A percentile compares a stretch with the other conserved stretches of the same genome.
Evolutionary conservation across 2,888 invertebrate species (phyloP).

Genomic region (Byasa hedistus): DNA sequence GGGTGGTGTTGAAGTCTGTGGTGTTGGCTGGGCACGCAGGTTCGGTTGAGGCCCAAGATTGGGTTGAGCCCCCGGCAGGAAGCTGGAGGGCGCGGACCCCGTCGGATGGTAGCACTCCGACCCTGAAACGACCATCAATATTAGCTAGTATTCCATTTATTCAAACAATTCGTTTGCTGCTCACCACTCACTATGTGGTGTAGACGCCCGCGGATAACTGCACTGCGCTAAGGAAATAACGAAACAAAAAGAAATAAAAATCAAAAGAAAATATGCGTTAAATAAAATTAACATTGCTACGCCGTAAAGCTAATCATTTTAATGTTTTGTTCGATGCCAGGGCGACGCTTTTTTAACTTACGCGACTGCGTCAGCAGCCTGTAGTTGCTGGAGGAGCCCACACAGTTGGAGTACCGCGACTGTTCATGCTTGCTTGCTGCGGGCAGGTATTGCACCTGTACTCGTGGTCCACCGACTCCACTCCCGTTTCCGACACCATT

Average conservation of each 20-base stretch:
- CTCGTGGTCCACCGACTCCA: constrained; percentile 44
- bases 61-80: constrained; percentile 61
- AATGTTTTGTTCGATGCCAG: neutral
- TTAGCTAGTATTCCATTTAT: neutral
- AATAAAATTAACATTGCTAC: neutral
- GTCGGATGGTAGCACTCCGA: constrained; percentile 70
- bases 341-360: constrained; percentile 51
- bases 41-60: constrained; percentile 57
- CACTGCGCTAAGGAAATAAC: constrained; percentile 59
- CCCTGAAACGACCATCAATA: constrained; percentile 54
- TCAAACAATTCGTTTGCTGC: neutral
- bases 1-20: constrained; percentile 43
- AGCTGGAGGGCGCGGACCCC: constrained; percentile 57
- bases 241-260: neutral
- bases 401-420: constrained; percentile 59
- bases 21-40: constrained; percentile 56
- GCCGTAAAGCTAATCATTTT: neutral
- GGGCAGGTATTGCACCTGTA: constrained; percentile 41
- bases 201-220: constrained; percentile 77
- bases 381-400: constrained; percentile 64
- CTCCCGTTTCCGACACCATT: constrained; percentile 53
- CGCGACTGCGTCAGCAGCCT: constrained; percentile 63
- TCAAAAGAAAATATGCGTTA: neutral
- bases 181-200: constrained; percentile 73
- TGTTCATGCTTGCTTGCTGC: constrained; percentile 59